These are phyloP conservation scores for Sminthurides aquaticus DNA, from an alignment of 2,888 invertebrate genomes.

Conservation along the genomic window DNA sequence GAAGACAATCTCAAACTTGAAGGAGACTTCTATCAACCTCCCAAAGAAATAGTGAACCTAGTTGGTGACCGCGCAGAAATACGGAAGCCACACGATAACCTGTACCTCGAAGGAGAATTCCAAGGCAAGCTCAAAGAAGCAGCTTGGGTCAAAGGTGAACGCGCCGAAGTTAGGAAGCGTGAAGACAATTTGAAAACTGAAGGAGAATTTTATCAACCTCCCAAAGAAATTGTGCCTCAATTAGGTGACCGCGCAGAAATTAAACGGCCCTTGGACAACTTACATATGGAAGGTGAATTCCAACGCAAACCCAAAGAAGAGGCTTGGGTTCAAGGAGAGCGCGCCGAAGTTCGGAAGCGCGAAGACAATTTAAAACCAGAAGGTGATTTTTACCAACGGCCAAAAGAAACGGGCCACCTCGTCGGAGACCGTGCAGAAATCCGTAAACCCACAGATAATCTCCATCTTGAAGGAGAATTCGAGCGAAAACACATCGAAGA, in stretches of 20 bases:
- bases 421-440: slow-evolving; percentile 47
- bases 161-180: slow-evolving; percentile 48
- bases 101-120: slow-evolving; percentile 51
- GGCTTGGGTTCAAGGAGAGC: slow-evolving; percentile 25
- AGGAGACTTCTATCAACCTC: slow-evolving; percentile 45
- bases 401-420: slow-evolving; percentile 44
- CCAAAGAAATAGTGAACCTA: slow-evolving; percentile 43
- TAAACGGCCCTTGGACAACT: slow-evolving; percentile 51
- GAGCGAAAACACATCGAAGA: slow-evolving; percentile 14
- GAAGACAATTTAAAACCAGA: slow-evolving; percentile 56
- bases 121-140: slow-evolving; percentile 1
- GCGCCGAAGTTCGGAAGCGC: slow-evolving; percentile 44
- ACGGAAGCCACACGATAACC: slow-evolving; percentile 52
- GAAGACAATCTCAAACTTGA: slow-evolving; percentile 54
- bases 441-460: slow-evolving; percentile 54
- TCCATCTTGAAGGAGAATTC: slow-evolving; percentile 51
- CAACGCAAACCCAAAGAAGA: slow-evolving; percentile 53
- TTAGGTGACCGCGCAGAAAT: slow-evolving; percentile 47
- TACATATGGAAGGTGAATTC: slow-evolving; percentile 34
- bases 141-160: slow-evolving; percentile 43
- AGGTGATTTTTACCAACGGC: slow-evolving; percentile 54
- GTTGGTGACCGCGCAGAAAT: slow-evolving; percentile 34
- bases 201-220: slow-evolving; percentile 48
- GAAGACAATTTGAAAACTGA: slow-evolving; percentile 55
- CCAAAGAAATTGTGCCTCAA: slow-evolving; percentile 44